A percentile compares a stretch with the other conserved stretches of the same genome.
Evolutionary conservation across 2,888 invertebrate species (phyloP).

Genomic region (Dioctria rufipes): DNA sequence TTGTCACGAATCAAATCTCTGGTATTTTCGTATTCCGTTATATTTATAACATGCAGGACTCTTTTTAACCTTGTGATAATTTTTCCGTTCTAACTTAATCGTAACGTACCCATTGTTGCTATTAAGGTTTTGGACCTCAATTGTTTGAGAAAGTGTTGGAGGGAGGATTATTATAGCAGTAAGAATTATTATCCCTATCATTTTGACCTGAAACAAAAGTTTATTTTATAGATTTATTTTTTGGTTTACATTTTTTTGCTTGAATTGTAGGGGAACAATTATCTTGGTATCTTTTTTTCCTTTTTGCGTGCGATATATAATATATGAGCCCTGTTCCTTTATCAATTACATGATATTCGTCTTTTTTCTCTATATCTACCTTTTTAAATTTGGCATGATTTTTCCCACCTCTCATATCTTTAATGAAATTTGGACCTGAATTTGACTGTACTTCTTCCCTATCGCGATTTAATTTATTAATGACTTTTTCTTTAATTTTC

Average conservation of each 20-base stretch:
- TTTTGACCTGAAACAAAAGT: no score
- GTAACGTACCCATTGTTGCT: slow-evolving; percentile 59
- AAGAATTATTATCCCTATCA: no score
- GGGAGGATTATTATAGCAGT: no score
- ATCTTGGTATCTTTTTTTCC: slow-evolving; percentile 57
- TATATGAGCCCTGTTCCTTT: slow-evolving; percentile 57
- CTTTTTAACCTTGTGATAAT: slow-evolving; percentile 55
- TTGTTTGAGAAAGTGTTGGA: slow-evolving; percentile 40
- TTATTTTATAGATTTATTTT: no score
- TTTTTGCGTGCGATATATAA: slow-evolving; percentile 58
- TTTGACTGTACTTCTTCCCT: slow-evolving; percentile 18
- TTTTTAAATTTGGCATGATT: slow-evolving; percentile 59
- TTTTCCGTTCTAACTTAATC: slow-evolving; percentile 52
- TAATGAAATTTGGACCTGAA: slow-evolving; percentile 13
- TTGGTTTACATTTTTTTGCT: slow-evolving; percentile 20
- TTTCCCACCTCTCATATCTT: slow-evolving; percentile 55
- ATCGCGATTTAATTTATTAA: slow-evolving; percentile 53
- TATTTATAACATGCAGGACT: slow-evolving; percentile 57
- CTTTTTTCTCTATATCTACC: slow-evolving; percentile 49
- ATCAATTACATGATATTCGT: slow-evolving; percentile 56
- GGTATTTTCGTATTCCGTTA: slow-evolving; percentile 52
- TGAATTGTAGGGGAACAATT: slow-evolving; percentile 54
- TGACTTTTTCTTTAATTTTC: slow-evolving; percentile 56
- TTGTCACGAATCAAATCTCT: slow-evolving; percentile 50
- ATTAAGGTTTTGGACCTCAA: slow-evolving; percentile 57